A percentile compares a stretch with the other conserved stretches of the same genome.
Evolutionary conservation across 1,140 invertebrate species (phyloP).

Genomic region (Drosophila pachea): DNA sequence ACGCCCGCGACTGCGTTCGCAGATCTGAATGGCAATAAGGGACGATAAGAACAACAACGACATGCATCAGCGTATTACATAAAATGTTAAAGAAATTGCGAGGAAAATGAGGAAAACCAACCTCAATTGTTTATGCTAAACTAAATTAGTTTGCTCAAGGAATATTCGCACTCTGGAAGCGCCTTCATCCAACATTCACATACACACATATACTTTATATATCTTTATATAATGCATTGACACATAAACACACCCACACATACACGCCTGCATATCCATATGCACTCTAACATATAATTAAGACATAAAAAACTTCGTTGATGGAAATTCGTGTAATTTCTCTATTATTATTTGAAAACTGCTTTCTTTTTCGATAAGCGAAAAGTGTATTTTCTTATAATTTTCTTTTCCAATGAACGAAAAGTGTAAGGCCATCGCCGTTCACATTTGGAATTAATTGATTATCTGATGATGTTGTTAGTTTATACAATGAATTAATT

Average conservation of each 20-base stretch:
- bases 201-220: constrained; percentile 30
- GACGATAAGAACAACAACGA: constrained; percentile 9
- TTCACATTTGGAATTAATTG: constrained; percentile 65
- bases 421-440: constrained; percentile 53
- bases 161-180: constrained; percentile 40
- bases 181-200: constrained; percentile 42
- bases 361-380: constrained; percentile 34
- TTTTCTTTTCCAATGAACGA: constrained; percentile 45
- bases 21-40: constrained; percentile 81
- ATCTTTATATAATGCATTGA: constrained; percentile 13
- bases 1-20: constrained; percentile 88
- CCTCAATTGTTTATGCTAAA: constrained; percentile 60
- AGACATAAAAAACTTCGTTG: constrained; percentile 5
- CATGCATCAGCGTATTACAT: not conserved
- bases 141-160: constrained; percentile 74
- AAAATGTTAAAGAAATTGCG: not conserved
- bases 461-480: constrained; percentile 74
- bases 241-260: not conserved
- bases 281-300: constrained; percentile 11
- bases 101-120: constrained; percentile 9
- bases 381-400: constrained; percentile 57
- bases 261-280: constrained; percentile 19
- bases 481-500: constrained; percentile 72
- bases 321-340: constrained; percentile 50
- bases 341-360: constrained; percentile 16